Base-by-base conservation (phyloP, 2,888 invertebrate species). In the Pomacea canaliculata region DNA sequence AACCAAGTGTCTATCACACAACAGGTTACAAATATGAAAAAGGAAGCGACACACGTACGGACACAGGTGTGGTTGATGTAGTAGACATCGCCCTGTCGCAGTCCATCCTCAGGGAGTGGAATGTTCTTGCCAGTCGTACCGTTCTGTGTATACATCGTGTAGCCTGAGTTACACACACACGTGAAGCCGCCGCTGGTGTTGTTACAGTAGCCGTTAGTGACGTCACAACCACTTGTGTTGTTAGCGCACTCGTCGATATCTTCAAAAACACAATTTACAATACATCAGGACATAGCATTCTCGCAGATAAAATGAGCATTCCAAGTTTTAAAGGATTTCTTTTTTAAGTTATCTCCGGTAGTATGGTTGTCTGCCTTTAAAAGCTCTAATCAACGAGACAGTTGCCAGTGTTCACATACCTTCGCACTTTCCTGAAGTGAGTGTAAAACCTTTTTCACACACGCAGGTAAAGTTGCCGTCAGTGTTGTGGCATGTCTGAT, bases 51-150 rank as follows among this genome's bases (percentile, higher is more conserved):
- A 3, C 9, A 77, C 79, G 59, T 73, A 79, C 79, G 73, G 68
- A 77, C 79, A 73, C 79, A 79, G 7, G 79, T 77, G 68, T 76
- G 76, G 62, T 79, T 77, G 37, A 79, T 66, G 51, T 75, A 69
- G 76, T 63, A 76, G 37, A 77, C 71, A 49, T 79, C 77, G 0
- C 73, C 73, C 19, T 59, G 70, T 63, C 59, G 70, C 18, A 60
- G 16, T 1, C 79, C 79, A 68, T 75, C 71, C 63, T 79, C 79
- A 12, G 66, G 46, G 16, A 46, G 10, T 37, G 73, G 79, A 18
- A 79, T 70, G 51, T 18, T 51, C 13, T 62, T 71, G 8, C 73
- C 77, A 63, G 70, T 73, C 23, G 67, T 60, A 27, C 77, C 77
- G 63, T 79, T 73, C 46, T 13, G 23, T 23, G 77, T 79, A 72